Conservation (phyloP, 2,113 vertebrate genomes). For the Pagrus major region DNA sequence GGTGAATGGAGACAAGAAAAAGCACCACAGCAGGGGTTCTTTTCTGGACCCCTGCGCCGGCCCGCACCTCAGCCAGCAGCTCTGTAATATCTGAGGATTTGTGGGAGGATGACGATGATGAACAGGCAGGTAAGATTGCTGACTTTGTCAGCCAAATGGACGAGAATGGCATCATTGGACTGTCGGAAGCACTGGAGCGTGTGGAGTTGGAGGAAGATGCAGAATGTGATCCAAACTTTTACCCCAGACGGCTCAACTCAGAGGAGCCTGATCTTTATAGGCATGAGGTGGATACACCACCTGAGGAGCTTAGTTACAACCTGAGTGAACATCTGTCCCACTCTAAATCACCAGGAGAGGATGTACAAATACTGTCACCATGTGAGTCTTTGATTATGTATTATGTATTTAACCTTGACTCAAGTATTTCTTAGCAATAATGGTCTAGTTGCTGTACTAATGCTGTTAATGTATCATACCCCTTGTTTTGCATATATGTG, state of each 20-base stretch:
- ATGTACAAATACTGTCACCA: slow-evolving; percentile 29
- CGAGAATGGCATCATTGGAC: slow-evolving; percentile 83
- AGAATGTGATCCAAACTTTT: slow-evolving; percentile 23
- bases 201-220: slow-evolving; percentile 25
- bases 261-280: slow-evolving; percentile 6
- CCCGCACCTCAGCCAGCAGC: slow-evolving; percentile 57
- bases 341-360: slow-evolving; percentile 32
- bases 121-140: slow-evolving; percentile 40
- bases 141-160: slow-evolving; percentile 81
- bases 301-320: slow-evolving; percentile 60
- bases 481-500: neutral
- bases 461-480: too few species aligned
- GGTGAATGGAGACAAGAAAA: slow-evolving; percentile 47
- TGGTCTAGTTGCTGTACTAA: too few species aligned
- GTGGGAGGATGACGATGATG: slow-evolving; percentile 59
- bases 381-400: slow-evolving; percentile 54
- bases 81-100: slow-evolving; percentile 56
- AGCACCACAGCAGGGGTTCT: slow-evolving; percentile 43
- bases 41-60: slow-evolving; percentile 60
- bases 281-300: neutral
- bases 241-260: slow-evolving; percentile 30
- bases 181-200: slow-evolving; percentile 55
- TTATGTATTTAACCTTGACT: neutral
- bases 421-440: neutral
- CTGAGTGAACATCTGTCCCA: slow-evolving; percentile 27